Percentiles rank a stretch among this genome's conserved stretches.
phyloP scores from a whole-genome alignment of 2,113 vertebrate species.

The Crypturellus undulatus region DNA sequence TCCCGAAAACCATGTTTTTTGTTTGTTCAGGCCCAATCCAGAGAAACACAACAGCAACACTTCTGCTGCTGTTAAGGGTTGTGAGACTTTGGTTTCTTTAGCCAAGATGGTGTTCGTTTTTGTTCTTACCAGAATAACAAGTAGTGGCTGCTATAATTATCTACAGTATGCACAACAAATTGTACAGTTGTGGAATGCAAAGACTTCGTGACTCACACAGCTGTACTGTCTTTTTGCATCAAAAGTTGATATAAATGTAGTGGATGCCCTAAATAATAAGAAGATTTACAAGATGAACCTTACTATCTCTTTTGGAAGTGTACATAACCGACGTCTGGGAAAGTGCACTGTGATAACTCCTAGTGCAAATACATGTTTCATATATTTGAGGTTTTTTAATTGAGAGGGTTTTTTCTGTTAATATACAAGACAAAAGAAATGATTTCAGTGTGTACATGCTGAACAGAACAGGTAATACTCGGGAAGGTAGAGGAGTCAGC shows the following conservation, averaged over 20 bases:
- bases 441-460: neutral
- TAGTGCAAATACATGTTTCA: fast-evolving
- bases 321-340: neutral
- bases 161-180: fast-evolving
- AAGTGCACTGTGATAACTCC: neutral
- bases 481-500: neutral
- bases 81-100: neutral
- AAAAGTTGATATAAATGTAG: no score
- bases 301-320: neutral
- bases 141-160: neutral
- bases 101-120: neutral
- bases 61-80: neutral
- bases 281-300: neutral
- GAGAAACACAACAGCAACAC: neutral
- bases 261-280: neutral
- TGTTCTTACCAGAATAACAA: neutral
- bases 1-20: neutral
- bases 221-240: neutral
- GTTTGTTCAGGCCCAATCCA: neutral
- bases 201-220: neutral
- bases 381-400: neutral
- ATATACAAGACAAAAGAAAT: neutral
- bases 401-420: neutral
- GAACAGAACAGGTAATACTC: neutral
- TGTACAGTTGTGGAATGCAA: neutral